Evolutionary conservation across 2,888 invertebrate species (phyloP).

Genomic region (Trachelus stipa): DNA sequence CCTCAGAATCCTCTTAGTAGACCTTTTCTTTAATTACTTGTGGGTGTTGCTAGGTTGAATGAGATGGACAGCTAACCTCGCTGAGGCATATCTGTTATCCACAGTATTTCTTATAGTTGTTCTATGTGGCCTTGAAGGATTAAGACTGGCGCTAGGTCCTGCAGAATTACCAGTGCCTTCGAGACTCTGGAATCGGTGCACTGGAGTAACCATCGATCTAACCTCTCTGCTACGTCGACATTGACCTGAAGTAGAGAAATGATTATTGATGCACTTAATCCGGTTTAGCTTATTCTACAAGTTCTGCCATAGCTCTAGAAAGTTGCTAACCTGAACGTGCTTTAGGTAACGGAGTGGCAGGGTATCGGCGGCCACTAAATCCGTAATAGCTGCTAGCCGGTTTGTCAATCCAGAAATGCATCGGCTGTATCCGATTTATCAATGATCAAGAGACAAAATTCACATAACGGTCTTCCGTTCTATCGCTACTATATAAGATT

Average conservation of each 20-base stretch:
- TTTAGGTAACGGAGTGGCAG: constrained; percentile 53
- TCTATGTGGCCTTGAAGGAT: constrained; percentile 40
- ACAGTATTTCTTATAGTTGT: constrained; percentile 37
- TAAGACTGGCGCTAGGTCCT: constrained; percentile 55
- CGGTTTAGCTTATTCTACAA: background rate
- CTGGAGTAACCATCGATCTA: constrained; percentile 79
- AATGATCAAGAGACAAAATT: background rate
- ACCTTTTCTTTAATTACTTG: constrained; percentile 58
- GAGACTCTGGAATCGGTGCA: constrained; percentile 76
- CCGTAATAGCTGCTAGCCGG: constrained; percentile 79
- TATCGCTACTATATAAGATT: too few relatives aligned
- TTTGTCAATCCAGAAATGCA: constrained; percentile 93
- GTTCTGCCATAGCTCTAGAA: background rate
- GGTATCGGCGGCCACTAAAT: constrained; percentile 75
- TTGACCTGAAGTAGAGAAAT: constrained; percentile 30
- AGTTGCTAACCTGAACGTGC: constrained; percentile 47
- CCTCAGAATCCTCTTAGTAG: constrained; percentile 56
- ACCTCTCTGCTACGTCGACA: constrained; percentile 66
- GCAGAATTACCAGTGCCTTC: constrained; percentile 71
- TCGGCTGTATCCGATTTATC: constrained; percentile 51
- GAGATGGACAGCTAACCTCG: constrained; percentile 38
- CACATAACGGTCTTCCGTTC: too few relatives aligned
- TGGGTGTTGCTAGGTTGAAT: constrained; percentile 46
- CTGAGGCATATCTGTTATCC: constrained; percentile 39
- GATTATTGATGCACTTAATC: background rate